Evolutionary conservation across 2,888 invertebrate genomes (phyloP), one percentile per base, ranked within the genome.

Genomic region (Meliscaeva auricollis): DNA sequence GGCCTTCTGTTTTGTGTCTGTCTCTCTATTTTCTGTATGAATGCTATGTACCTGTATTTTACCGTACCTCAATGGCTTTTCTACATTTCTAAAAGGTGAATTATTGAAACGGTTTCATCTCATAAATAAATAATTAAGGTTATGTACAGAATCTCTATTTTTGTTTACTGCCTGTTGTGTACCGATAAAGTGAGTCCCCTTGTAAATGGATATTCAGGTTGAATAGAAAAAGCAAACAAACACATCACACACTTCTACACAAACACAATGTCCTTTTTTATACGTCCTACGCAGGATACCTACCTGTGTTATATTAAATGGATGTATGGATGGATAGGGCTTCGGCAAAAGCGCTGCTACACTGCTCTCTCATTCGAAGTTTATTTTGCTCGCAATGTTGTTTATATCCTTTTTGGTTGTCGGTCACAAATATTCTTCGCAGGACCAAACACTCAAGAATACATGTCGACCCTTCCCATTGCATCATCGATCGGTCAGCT

Each of bases 121-220:
- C 90, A 91, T 91, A 92, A 91, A 92, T 91, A 91, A 91, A 91
- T 91, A 90, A 91, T 91, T 90, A 90, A 89, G 82, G 75, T 79
- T 79, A 79, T 68, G 85, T 73, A 64, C 48, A 76, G 81, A 85
- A 81, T 85, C 81, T 81, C 81, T 81, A 73, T 76, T 81, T 80
- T 76, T 76, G 81, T 85, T 84, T 85, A 58, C 64, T 60, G 52
- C 35, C 0, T 56, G 11, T 56, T 38, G 5, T 38, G 32, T 56
- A 35, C 35, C 20, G 38, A 58, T 58, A 38, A 58, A 58, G 6
- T 58, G 3, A 20, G 38, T 58, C 38, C 11, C 35, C 35, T 20
- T 11, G 38, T 58, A 58, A n/a, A 58, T 38, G 38, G 58, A 58
- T 58, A 38, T 58, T 58, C 38, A 38, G 20, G 13, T 38, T 38